These are phyloP conservation scores for Brachypalpus laphriformis DNA, from an alignment of 2,888 invertebrate species.

Conservation along the genomic window DNA sequence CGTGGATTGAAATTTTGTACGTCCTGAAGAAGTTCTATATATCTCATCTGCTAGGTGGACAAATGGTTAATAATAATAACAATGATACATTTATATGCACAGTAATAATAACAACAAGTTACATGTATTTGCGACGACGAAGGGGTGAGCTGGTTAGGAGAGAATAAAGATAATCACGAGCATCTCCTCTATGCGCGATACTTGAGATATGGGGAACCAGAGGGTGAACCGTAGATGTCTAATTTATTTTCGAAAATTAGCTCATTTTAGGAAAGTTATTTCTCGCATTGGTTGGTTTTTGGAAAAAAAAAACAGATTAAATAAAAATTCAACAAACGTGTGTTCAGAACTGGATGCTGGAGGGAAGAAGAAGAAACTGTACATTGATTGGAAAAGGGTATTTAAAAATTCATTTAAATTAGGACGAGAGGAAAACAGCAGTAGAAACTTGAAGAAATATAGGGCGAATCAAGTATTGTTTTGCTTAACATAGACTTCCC, in stretches of 20 bases:
- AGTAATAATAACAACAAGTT: conserved; percentile 67
- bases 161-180: conserved; percentile 51
- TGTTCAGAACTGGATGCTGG: conserved; percentile 22
- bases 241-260: conserved; percentile 81
- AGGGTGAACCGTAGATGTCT: conserved; percentile 78
- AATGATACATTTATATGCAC: conserved; percentile 66
- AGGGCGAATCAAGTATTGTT: conserved; percentile 12
- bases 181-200: conserved; percentile 23
- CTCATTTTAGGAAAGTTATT: conserved; percentile 78
- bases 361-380: not conserved
- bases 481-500: not conserved
- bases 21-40: conserved; percentile 33
- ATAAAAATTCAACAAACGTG: conserved; percentile 11
- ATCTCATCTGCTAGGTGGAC: conserved; percentile 46
- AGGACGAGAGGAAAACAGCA: conserved; percentile 13
- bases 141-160: conserved; percentile 51
- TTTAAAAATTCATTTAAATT: conserved; percentile 40
- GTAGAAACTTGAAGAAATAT: not conserved
- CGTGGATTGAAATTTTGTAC: not conserved
- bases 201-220: conserved; percentile 59
- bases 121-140: conserved; percentile 60
- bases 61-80: conserved; percentile 67
- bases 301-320: not conserved
- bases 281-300: conserved; percentile 40
- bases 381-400: conserved; percentile 21